Evolutionary conservation across 2,113 vertebrate species (phyloP), one percentile per base, ranked within the genome.

Genomic region (Osmerus eperlanus): DNA sequence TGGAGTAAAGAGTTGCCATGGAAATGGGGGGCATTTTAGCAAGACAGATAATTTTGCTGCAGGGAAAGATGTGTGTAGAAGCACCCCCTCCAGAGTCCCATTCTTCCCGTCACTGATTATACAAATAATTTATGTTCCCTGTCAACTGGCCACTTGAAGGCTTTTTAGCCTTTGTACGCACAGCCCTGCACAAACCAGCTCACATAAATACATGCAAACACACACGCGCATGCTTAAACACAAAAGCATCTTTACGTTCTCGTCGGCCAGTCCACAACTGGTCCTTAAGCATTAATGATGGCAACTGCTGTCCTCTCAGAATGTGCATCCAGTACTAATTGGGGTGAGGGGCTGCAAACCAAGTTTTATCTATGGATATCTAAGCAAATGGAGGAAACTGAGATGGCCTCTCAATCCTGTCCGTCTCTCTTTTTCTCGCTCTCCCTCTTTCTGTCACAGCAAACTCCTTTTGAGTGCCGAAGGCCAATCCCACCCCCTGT

Each of bases 31-130:
- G 51, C 61, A 18, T 76, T 80, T 74, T 66, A 74, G 68, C 51
- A 58, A 78, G 66, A 72, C 61, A 65, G 62, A 79, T 78, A 3
- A 73, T 80, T 70, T 55, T 0, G 6, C 69, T 13, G 18, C 61
- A 76, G 16, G 29, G 59, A 23, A 29, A 70, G 62, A 70, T 67
- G 54, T 60, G 64, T 64, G 28, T 53, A 62, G 28, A 14, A 5
- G 29, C 15, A 3, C 23, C 64, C 68, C 36, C 12, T 19, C 32
- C 63, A 23, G 29, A 23, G 3, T 36, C 51, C 63, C 59, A 41
- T 23, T 59, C 53, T 67, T 18, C 60, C 28, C 53, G 13, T 13
- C 14, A 32, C 13, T 78, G 56, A 71, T 61, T 68, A 28, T 19
- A 60, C 28, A 14, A 18, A 19, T 55, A 11, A 66, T 71, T 74